Evolutionary conservation across 1,140 invertebrate species (phyloP).

Genomic region (Megalonaias nervosa): DNA sequence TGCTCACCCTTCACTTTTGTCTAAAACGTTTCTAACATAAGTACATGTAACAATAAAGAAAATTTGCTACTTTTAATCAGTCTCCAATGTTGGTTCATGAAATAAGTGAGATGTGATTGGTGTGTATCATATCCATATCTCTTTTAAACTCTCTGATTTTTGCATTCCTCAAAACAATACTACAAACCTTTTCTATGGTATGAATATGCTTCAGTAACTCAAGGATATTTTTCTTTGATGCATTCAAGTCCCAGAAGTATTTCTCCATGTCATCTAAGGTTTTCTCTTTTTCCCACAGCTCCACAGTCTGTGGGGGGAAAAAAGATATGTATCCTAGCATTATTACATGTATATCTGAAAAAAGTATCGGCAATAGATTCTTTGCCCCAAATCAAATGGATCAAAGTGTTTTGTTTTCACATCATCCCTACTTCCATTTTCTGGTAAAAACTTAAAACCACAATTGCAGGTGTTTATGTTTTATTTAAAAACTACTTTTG

Average conservation of each 20-base stretch:
- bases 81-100: not conserved
- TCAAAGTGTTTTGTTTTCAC: not conserved
- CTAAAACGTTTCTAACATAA: too few relatives aligned
- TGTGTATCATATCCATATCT: not conserved
- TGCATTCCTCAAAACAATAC: not conserved
- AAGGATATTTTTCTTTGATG: constrained; percentile 52
- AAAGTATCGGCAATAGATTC: not conserved
- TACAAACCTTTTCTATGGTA: constrained; percentile 34
- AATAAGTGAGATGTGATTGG: not conserved
- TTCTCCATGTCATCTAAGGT: constrained; percentile 87
- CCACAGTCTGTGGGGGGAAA: constrained; percentile 75
- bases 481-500: too few relatives aligned
- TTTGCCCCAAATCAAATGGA: not conserved
- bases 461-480: not conserved
- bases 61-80: not conserved
- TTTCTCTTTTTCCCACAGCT: constrained; percentile 88
- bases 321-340: not conserved
- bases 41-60: not conserved
- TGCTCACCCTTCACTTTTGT: too few relatives aligned
- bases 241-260: constrained; percentile 72
- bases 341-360: not conserved
- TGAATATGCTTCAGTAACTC: constrained; percentile 69
- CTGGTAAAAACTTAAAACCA: not conserved
- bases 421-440: not conserved
- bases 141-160: not conserved